Conservation (phyloP, 2,113 vertebrate species). For the Ariopsis seemanni region DNA sequence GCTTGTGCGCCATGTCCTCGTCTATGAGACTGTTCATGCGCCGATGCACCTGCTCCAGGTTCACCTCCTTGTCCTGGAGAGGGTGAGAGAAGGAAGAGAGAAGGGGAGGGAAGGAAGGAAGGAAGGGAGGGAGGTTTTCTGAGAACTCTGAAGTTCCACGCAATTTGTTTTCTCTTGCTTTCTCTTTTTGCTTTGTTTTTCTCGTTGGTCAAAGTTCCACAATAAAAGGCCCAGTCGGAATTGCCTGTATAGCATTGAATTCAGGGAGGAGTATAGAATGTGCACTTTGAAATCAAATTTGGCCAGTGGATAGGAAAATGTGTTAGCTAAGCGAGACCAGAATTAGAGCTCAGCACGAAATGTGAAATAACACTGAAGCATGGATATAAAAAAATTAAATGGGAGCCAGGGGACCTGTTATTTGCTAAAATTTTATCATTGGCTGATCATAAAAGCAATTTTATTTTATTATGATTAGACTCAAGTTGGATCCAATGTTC, state of each 20-base stretch:
- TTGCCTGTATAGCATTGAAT: conserved; percentile 40
- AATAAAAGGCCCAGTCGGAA: conserved; percentile 33
- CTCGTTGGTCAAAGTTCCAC: conserved; percentile 34
- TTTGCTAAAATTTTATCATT: not conserved
- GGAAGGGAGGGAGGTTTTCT: conserved; percentile 68
- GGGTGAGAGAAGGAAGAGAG: conserved; percentile 59
- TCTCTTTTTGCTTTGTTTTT: conserved; percentile 9
- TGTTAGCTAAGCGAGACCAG: conserved; percentile 48
- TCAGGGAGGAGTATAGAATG: conserved; percentile 49
- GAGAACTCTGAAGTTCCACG: conserved; percentile 63
- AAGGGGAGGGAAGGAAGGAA: conserved; percentile 67
- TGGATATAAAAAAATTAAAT: not conserved
- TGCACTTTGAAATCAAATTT: conserved; percentile 77
- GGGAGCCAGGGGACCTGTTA: not conserved
- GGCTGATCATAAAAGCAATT: not conserved
- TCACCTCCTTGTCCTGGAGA: conserved; percentile 95
- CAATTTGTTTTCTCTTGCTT: conserved; percentile 28
- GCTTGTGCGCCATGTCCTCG: conserved; percentile 97
- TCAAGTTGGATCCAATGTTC: not conserved
- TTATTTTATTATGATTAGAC: conserved; percentile 7
- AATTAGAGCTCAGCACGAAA: not conserved
- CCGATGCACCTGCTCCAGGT: conserved; percentile 94
- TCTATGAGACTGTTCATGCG: conserved; percentile 98
- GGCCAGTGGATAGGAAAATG: conserved; percentile 56
- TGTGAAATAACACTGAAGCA: conserved; percentile 37